Evolutionary conservation across 2,888 invertebrate species (phyloP), one percentile per base, ranked within the genome.

Genomic region (Auanema freiburgensis): DNA sequence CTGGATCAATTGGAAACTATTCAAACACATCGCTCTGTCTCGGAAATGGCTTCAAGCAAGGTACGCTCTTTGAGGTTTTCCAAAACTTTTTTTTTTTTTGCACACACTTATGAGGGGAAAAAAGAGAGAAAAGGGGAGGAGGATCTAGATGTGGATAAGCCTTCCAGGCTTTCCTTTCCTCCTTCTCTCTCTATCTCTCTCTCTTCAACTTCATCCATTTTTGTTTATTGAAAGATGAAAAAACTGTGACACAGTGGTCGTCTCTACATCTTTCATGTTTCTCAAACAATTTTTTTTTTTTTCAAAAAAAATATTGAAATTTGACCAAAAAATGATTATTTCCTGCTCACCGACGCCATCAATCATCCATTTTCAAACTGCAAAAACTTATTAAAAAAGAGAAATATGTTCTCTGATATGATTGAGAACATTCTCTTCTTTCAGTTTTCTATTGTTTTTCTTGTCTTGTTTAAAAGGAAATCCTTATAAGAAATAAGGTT

Each of bases 11-110:
- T 98, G 87, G 97, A 98, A 88, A 96, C 95, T 77, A 96, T 98
- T 86, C 97, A 98, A 88, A 96, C 96, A 69, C 96, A 98, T 87
- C 91, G 96, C 85, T 96, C 95, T 83, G 98, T 98, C 81, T 95
- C 94, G 72, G 97, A 98, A 86, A 96, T 98, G 96, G 98, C 98
- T 84, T 95, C 96, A 78, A 90, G 93, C 84, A 98, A 98, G 92
- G 98, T 97, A 88, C 86, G 86, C 24, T 33, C 33, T 46, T 59
- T 60, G 21, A 25, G 4, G 14, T 55, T 55, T 55, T 40, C n/a
- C 46, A 33, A 33, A 33, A 5, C 33, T 5, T 33, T 33, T 33
- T 33, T 33, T 33, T 33, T 33, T 43, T 43, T 12, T 25, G 24
- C 46, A 58, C 33, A 25, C 43, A 21, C 51, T 33, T 41, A 54